Base-by-base conservation (phyloP, 1,140 invertebrate species). In the Onthophagus taurus region DNA sequence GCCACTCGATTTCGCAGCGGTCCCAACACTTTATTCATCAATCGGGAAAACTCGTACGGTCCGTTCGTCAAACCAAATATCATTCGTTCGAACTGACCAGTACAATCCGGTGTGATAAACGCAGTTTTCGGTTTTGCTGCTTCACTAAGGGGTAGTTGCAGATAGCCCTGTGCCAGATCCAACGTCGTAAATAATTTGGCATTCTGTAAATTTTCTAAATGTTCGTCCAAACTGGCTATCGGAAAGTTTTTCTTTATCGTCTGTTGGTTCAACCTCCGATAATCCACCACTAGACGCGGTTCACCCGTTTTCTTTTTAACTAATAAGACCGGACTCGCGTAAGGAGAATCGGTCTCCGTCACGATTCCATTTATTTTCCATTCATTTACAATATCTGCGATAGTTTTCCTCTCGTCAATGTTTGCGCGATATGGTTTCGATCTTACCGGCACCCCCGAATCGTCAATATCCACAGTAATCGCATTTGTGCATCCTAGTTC, bases 61-160 rank as follows among this genome's bases (percentile, higher is more conserved):
- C 54, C 59, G 34, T 57, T 61, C 1, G 45, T 52, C 0, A 66
- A 33, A 0, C 63, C 63, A 49, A 68, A 71, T 7, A 63, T 63
- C 45, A 68, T 52, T 38, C 53, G 47, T 0, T 46, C 30, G 38
- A 61, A 71, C 44, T 71, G 67, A 37, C 65, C 72, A 18, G 58
- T n/a, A n/a, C n/a, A n/a, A n/a, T 60, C 1, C 41, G 55, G 31
- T 0, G 53, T 61, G 2, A 58, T 48, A 39, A 66, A 66, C 1
- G 60, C 51, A 1, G 62, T 64, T 38, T 60, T 51, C 11, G n/a
- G 6, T 12, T 17, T 35, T 13, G 49, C 31, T 30, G 35, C 42
- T 4, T 47, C n/a, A 3, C 21, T 13, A 4, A 64, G 31, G 3
- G 42, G 36, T 8, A 60, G 43, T 9, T 58, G 57, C n/a, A 52